Evolutionary conservation across 2,797 vertebrate species (phyloP).

Genomic region (Cyprinella venusta): DNA sequence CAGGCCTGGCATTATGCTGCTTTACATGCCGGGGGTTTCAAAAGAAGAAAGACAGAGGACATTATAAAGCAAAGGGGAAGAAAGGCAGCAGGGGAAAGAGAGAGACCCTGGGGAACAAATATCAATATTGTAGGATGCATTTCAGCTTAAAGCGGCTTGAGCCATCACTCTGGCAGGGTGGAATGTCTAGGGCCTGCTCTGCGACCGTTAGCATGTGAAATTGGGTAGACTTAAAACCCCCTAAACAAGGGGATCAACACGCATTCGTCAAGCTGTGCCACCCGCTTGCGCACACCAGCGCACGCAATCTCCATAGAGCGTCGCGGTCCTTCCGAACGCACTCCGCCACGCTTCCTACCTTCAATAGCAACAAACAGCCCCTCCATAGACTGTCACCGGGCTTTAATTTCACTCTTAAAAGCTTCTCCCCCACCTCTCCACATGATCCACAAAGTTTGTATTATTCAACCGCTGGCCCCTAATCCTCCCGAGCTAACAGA

Average conservation of each 20-base stretch:
- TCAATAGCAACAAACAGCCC: constrained; percentile 65
- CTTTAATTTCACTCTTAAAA: constrained; percentile 72
- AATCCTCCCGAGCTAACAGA: constrained; percentile 80
- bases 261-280: constrained; percentile 76
- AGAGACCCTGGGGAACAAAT: constrained; percentile 53
- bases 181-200: constrained; percentile 50
- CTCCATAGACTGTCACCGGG: constrained; percentile 75
- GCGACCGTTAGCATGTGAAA: constrained; percentile 68
- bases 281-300: constrained; percentile 61
- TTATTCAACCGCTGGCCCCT: constrained; percentile 70
- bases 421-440: constrained; percentile 58
- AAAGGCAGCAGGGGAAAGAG: constrained; percentile 12
- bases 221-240: constrained; percentile 72
- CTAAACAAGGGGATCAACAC: constrained; percentile 81
- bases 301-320: constrained; percentile 62
- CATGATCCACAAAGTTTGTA: constrained; percentile 68
- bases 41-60: constrained; percentile 50
- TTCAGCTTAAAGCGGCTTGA: constrained; percentile 56
- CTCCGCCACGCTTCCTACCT: constrained; percentile 67
- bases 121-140: constrained; percentile 64
- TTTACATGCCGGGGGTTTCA: constrained; percentile 64
- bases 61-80: constrained; percentile 39
- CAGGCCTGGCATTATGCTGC: constrained; percentile 61
- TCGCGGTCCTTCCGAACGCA: constrained; percentile 54
- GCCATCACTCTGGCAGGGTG: constrained; percentile 52